These are phyloP conservation scores for Cataglyphis altisquamis DNA, from an alignment of 2,888 invertebrate species.

Conservation along the genomic window DNA sequence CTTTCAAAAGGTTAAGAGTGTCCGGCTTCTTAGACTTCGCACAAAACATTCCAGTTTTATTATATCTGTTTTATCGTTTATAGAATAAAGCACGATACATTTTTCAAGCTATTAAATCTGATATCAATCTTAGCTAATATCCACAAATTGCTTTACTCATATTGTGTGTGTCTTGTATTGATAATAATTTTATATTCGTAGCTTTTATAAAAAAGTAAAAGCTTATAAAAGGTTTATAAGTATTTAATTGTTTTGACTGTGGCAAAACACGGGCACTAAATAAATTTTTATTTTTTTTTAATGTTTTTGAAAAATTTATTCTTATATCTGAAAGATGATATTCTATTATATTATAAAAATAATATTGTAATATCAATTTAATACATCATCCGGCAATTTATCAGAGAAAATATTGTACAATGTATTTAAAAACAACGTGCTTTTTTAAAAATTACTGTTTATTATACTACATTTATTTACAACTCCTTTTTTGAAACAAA, in stretches of 20 bases:
- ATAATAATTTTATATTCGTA: neutral
- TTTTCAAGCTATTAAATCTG: constrained; percentile 2
- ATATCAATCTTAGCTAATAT: constrained; percentile 5
- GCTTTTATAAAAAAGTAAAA: neutral
- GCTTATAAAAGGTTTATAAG: neutral
- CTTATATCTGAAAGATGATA: neutral
- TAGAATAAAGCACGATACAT: neutral
- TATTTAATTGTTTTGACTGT: neutral
- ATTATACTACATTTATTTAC: too few species aligned
- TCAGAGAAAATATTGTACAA: constrained; percentile 2
- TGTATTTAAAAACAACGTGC: constrained; percentile 1
- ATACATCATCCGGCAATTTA: neutral
- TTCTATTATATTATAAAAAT: constrained; percentile 12
- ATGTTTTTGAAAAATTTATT: neutral
- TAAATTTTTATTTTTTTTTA: neutral
- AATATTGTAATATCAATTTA: neutral
- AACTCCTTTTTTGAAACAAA: too few species aligned
- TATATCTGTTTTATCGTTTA: constrained; percentile 34
- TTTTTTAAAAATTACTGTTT: constrained; percentile 16
- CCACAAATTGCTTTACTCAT: neutral
- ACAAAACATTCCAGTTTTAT: constrained; percentile 26
- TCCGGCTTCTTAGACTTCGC: constrained; percentile 12
- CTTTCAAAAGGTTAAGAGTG: constrained; percentile 45
- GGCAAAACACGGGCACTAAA: neutral
- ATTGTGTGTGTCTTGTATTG: neutral